Base-by-base conservation (phyloP, 2,888 invertebrate species). In the Chrysolina americana region DNA sequence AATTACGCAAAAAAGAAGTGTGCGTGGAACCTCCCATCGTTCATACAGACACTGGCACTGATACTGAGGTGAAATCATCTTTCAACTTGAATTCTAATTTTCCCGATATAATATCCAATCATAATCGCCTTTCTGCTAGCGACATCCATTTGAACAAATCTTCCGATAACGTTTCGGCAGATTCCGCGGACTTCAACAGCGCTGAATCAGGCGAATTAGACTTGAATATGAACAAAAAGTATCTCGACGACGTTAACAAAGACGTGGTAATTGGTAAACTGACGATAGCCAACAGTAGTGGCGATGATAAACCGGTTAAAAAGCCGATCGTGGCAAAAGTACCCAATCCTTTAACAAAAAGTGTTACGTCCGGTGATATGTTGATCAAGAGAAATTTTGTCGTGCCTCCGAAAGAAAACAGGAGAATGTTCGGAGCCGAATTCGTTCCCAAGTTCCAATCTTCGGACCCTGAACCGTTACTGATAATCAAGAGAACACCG, bases 1-100 rank as follows among this genome's bases (percentile, higher is more conserved):
- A 93, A 83, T 86, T 92, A 78, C 89, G 93, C 47, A 91, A 92
- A 79, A 91, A 92, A 85, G 93, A 93, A 89, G 93, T 93, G 41
- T 91, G 92, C 82, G 88, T 93, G 70, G 90, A 92, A 84, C 92
- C 92, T 68, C 91, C 92, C 64, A 90, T 90, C 81, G 89, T 91
- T 75, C 92, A 92, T 81, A 92, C 93, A 74, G 93, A 93, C 83
- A 89, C 91, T 41, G 92, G 91, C 84, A 91, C 91, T 72, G 93
- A 93, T 88, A 93, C 93, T 81, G 94, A 94, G 93, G 94, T 93
- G 92, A 79, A 79, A 69, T 76, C 79, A 79, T 75, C 77, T 71
- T 76, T 74, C 71, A 79, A 79, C 68, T 78, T 79, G 79, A 75
- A 79, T 41, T 76, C 78, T 73, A 56, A 72, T 63, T 73, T 71